Evolutionary conservation across 64 coral and sea anemone genomes (phyloP).

Genomic region (Actinia tenebrosa): DNA sequence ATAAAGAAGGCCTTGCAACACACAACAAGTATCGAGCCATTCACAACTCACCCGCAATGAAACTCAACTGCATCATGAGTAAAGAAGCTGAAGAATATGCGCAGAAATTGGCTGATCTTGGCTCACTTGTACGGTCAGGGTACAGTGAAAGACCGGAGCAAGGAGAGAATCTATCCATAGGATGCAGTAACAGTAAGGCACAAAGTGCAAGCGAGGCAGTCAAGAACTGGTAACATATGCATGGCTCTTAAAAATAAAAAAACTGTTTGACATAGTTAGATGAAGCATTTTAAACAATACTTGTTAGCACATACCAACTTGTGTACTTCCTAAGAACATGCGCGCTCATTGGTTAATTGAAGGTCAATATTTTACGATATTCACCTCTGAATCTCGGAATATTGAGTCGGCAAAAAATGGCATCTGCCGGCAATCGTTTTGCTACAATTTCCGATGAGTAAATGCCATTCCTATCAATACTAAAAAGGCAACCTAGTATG

Average conservation of each 20-base stretch:
- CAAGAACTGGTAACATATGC: slow-evolving; percentile 39
- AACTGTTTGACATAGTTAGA: too few relatives aligned
- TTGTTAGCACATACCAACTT: too few relatives aligned
- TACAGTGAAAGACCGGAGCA: slow-evolving; percentile 49
- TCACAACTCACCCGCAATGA: slow-evolving; percentile 60
- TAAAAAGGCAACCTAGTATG: too few relatives aligned
- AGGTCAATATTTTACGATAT: too few relatives aligned
- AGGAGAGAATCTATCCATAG: slow-evolving; percentile 74
- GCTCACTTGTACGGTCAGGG: slow-evolving; percentile 35
- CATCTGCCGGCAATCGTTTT: too few relatives aligned
- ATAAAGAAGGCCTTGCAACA: slow-evolving; percentile 53
- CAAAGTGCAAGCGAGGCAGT: slow-evolving; percentile 51
- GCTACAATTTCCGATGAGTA: too few relatives aligned
- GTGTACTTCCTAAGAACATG: too few relatives aligned
- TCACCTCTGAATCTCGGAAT: too few relatives aligned
- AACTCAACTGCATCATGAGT: slow-evolving; percentile 62
- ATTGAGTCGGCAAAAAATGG: too few relatives aligned
- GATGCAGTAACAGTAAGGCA: slow-evolving; percentile 33
- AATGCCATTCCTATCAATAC: too few relatives aligned
- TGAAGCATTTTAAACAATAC: too few relatives aligned
- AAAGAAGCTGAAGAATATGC: slow-evolving; percentile 44
- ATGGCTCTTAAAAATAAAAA: not conserved
- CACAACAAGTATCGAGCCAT: slow-evolving; percentile 83
- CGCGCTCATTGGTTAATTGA: too few relatives aligned
- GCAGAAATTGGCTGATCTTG: slow-evolving; percentile 52